These are phyloP conservation scores for Corythornis leucogaster DNA, from an alignment of 2,797 vertebrate genomes.

Conservation along the genomic window DNA sequence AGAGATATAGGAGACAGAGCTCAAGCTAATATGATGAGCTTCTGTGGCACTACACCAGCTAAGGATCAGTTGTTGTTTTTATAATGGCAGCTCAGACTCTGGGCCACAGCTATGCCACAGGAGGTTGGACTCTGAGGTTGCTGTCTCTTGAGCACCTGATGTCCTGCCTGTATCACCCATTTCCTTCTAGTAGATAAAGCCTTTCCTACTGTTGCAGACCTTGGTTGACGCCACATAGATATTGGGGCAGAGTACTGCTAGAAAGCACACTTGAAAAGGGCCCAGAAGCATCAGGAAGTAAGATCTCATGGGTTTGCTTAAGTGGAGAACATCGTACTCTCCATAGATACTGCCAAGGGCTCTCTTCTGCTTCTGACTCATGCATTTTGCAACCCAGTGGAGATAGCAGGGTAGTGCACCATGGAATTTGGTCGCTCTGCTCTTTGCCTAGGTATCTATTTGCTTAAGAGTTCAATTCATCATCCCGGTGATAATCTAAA, in stretches of 20 bases:
- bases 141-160: neutral
- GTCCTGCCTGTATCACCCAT: neutral
- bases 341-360: neutral
- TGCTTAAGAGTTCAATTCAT: conserved; percentile 8
- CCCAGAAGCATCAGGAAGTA: neutral
- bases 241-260: neutral
- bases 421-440: conserved; percentile 34
- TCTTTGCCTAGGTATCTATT: conserved; percentile 27
- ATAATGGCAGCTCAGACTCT: neutral
- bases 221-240: neutral
- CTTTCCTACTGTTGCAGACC: neutral
- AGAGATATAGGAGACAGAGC: neutral
- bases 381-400: neutral
- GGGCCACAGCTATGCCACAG: neutral
- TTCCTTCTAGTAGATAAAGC: neutral
- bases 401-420: conserved; percentile 15
- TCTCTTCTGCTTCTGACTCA: conserved; percentile 35
- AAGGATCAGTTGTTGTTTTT: neutral
- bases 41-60: neutral
- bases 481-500: neutral
- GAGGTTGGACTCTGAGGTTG: neutral
- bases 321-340: neutral
- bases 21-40: neutral
- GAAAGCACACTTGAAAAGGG: neutral
- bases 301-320: neutral